A percentile compares a stretch with the other conserved stretches of the same genome.
Conservation (phyloP, 2,888 invertebrate species). For the Orthosia cruda region DNA sequence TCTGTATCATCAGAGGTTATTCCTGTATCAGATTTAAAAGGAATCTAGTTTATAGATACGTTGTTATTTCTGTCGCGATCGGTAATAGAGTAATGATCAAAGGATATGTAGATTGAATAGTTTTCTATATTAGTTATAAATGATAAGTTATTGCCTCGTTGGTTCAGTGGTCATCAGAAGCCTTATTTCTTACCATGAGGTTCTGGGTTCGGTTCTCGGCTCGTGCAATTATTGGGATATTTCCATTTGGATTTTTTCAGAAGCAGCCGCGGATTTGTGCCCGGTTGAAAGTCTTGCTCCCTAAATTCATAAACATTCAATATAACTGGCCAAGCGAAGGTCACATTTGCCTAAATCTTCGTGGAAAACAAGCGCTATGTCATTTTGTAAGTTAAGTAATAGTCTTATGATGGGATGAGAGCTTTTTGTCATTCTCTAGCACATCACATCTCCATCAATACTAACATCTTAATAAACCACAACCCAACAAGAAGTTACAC, state of each 20-base stretch:
- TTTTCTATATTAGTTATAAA: background rate
- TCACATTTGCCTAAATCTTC: too few relatives aligned
- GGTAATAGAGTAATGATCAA: background rate
- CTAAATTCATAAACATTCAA: too few relatives aligned
- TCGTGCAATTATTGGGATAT: too few relatives aligned
- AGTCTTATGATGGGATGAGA: background rate
- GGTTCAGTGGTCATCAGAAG: too few relatives aligned
- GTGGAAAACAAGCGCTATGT: too few relatives aligned
- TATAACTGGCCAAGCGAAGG: too few relatives aligned
- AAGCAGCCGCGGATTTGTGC: too few relatives aligned
- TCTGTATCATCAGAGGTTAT: constrained; percentile 32
- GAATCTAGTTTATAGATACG: constrained; percentile 1
- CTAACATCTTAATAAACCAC: background rate
- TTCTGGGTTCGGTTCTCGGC: too few relatives aligned
- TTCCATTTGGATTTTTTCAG: too few relatives aligned
- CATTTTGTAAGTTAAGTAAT: background rate
- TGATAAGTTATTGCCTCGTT: too few relatives aligned
- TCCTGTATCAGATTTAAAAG: constrained; percentile 34
- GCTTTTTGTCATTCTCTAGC: background rate
- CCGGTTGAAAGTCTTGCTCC: too few relatives aligned
- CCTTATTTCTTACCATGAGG: too few relatives aligned
- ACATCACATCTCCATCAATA: background rate
- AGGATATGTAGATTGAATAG: background rate
- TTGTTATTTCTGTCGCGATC: constrained; percentile 10
- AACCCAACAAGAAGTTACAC: constrained; percentile 16